Evolutionary conservation across 2,888 invertebrate genomes (phyloP), one percentile per base, ranked within the genome.

Genomic region (Plemyria rubiginata): DNA sequence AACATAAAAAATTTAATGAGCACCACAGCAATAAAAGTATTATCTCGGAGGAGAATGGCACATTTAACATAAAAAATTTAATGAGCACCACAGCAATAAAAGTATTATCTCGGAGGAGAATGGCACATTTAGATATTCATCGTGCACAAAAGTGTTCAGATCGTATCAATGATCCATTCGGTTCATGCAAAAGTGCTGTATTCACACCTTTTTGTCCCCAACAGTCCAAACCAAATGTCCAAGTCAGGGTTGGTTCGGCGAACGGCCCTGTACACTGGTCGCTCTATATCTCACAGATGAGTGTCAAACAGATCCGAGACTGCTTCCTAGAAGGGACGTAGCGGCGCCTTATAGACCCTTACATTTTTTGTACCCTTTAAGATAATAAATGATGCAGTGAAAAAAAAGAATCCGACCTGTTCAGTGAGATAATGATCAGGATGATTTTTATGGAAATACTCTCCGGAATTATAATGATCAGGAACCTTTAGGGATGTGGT

Each of bases 371-470:
- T 90, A 80, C 83, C 82, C 81, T 84, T 85, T 87, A 87, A 90
- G 87, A 92, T 92, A 92, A 92, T 92, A 92, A 92, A 92, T 91
- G 91, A 92, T 88, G 87, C 85, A 81, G 85, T 85, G 83, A 80
- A 87, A 88, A 88, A 91, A 92, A 91, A 86, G 82, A 87, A 85
- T 86, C 86, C 88, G 91, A 92, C 92, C 92, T 92, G 92, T 88
- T 90, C 89, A 84, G 79, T 76, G 77, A 83, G 92, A 92, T 92
- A 92, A 90, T 85, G 86, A 92, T 92, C 92, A 74, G 82, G 88
- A 88, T 85, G 78, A 91, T 92, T 92, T 92, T 92, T 92, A 92
- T 92, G 90, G 90, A 90, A 92, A 92, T 90, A 84, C 83, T 88
- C 80, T 79, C 84, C 86, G 90, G 90, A 90, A 92, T 92, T 90